Evolutionary conservation across 30 jellyfish, hydroid and myxozoan genomes (phyloP).

Genomic region (Sanderia malayensis): DNA sequence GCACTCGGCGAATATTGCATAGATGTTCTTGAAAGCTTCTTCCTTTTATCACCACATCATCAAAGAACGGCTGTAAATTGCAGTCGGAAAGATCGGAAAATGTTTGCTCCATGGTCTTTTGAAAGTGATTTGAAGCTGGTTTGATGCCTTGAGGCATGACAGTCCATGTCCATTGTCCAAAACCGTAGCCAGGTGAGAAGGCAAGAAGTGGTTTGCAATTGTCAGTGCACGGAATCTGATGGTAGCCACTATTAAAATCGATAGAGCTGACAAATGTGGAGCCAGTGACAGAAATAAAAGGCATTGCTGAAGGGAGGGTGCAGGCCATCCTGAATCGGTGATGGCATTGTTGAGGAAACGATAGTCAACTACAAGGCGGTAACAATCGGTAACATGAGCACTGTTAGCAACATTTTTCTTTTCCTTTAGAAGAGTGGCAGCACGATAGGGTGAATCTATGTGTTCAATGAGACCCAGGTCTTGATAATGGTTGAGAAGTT

Average conservation of each 20-base stretch:
- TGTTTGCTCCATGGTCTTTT: background rate
- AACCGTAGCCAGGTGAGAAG: background rate
- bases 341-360: slow-evolving; percentile 2
- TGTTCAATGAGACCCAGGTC: too few species aligned
- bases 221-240: background rate
- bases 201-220: background rate
- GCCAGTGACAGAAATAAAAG: slow-evolving; percentile 2
- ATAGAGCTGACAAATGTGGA: too few species aligned
- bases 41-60: too few species aligned
- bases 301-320: slow-evolving; percentile 1
- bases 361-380: background rate
- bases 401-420: too few species aligned
- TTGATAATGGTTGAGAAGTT: too few species aligned
- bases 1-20: background rate
- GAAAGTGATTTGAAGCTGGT: background rate
- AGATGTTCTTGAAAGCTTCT: slow-evolving; percentile 10
- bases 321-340: slow-evolving; percentile 3
- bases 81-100: background rate
- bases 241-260: too few species aligned
- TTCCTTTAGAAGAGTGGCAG: too few species aligned
- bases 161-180: background rate
- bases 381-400: background rate
- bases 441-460: too few species aligned
- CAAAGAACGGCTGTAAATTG: background rate
- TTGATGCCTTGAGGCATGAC: slow-evolving; percentile 2